These are phyloP conservation scores for Enteromius fasciolatus DNA, from an alignment of 2,797 vertebrate genomes.

Conservation along the genomic window DNA sequence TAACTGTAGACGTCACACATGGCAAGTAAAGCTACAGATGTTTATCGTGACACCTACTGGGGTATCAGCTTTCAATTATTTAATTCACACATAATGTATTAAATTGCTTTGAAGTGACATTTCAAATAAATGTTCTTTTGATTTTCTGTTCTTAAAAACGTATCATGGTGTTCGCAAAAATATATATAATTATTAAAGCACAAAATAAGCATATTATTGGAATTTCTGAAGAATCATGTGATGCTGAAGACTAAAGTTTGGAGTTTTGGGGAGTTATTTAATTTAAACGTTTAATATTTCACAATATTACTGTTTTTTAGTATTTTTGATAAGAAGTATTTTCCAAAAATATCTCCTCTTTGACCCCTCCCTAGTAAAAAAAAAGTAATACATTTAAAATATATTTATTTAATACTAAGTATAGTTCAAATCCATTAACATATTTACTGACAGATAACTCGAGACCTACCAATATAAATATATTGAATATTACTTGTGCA, in stretches of 20 bases:
- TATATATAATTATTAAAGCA: background rate
- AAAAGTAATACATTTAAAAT: too few species aligned
- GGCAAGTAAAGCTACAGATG: background rate
- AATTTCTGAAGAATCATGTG: background rate
- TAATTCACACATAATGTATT: background rate
- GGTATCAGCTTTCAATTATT: background rate
- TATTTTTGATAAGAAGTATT: background rate
- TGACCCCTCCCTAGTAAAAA: background rate
- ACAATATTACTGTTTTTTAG: background rate
- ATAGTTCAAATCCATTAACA: too few species aligned
- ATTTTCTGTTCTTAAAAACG: background rate
- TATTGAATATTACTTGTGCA: too few species aligned
- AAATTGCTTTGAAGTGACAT: background rate
- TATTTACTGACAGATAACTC: too few species aligned
- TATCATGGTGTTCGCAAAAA: background rate
- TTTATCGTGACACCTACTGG: constrained; percentile 5
- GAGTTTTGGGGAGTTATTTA: background rate
- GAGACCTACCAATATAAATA: too few species aligned
- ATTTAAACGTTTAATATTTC: background rate
- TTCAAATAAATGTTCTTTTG: background rate
- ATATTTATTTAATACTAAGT: too few species aligned
- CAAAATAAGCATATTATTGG: background rate
- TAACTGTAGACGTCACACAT: background rate
- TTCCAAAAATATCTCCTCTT: background rate
- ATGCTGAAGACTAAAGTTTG: background rate